Conservation (phyloP, 2,113 vertebrate species). For the Diphyllodes magnificus region DNA sequence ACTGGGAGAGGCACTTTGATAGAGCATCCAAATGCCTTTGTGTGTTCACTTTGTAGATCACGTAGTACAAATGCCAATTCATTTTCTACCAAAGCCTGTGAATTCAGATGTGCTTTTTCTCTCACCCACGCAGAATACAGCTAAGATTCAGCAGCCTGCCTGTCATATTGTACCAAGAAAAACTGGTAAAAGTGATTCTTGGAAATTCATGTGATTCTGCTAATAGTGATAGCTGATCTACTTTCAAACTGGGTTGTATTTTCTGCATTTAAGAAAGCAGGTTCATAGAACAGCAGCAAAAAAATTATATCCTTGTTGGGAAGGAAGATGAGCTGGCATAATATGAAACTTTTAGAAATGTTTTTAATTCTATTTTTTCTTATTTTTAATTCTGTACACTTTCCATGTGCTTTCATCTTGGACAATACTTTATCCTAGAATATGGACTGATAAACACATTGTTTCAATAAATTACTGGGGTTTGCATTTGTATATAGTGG, state of each 20-base stretch:
- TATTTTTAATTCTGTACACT: not conserved
- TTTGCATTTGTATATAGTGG: not conserved
- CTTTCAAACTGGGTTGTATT: not conserved
- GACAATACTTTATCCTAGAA: not conserved
- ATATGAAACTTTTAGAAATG: not conserved
- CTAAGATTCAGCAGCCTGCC: conserved; percentile 24
- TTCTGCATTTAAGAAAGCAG: not conserved
- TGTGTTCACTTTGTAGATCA: not conserved
- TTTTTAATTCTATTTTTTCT: not conserved
- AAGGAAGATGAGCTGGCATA: not conserved
- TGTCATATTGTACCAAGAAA: conserved; percentile 9
- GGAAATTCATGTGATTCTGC: conserved; percentile 40
- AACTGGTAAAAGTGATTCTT: conserved; percentile 25
- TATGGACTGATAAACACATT: not conserved
- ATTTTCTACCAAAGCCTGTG: not conserved
- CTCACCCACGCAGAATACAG: conserved; percentile 6
- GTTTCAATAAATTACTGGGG: conserved; percentile 14
- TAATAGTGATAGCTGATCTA: conserved; percentile 11
- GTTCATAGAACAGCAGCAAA: not conserved
- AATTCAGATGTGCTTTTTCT: conserved; percentile 27
- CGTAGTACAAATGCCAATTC: not conserved
- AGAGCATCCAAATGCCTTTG: not conserved
- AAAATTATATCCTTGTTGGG: not conserved
- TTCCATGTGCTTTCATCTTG: not conserved
- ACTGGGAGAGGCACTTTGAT: conserved; percentile 36